A percentile compares a stretch with the other conserved stretches of the same genome.
phyloP scores from a whole-genome alignment of 2,797 vertebrate species.

The Agapornis canus region DNA sequence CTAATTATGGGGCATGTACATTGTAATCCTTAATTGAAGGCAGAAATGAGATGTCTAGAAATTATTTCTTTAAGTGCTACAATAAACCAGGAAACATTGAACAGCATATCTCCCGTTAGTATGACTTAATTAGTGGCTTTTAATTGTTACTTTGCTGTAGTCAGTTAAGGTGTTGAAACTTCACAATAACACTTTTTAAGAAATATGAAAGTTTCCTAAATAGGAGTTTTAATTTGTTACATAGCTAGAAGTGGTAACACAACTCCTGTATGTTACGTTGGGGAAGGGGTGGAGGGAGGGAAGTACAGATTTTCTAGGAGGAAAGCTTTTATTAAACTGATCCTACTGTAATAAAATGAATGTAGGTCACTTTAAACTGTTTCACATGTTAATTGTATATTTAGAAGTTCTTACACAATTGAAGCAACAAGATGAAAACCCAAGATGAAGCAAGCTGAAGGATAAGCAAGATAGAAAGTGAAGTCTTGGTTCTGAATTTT shows the following conservation, averaged over 20 bases:
- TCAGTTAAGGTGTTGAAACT: neutral
- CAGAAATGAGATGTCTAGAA: neutral
- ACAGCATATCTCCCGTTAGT: neutral
- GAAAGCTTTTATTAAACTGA: neutral
- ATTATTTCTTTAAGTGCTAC: neutral
- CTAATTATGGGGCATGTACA: neutral
- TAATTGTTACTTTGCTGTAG: neutral
- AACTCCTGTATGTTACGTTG: neutral
- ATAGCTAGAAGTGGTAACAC: neutral
- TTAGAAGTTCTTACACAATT: neutral
- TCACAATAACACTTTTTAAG: neutral
- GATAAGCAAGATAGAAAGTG: neutral
- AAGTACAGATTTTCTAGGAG: neutral
- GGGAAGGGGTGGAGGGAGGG: fast-evolving
- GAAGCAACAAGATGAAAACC: neutral
- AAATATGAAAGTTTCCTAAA: neutral
- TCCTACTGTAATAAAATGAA: neutral
- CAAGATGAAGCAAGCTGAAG: neutral
- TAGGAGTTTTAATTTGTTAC: neutral
- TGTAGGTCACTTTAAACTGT: neutral
- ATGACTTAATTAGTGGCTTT: neutral
- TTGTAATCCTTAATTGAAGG: neutral
- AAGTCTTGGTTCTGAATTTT: neutral
- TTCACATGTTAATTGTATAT: neutral
- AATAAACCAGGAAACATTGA: neutral